phyloP scores from a whole-genome alignment of 2,113 vertebrate genomes.

The Dascyllus trimaculatus region DNA sequence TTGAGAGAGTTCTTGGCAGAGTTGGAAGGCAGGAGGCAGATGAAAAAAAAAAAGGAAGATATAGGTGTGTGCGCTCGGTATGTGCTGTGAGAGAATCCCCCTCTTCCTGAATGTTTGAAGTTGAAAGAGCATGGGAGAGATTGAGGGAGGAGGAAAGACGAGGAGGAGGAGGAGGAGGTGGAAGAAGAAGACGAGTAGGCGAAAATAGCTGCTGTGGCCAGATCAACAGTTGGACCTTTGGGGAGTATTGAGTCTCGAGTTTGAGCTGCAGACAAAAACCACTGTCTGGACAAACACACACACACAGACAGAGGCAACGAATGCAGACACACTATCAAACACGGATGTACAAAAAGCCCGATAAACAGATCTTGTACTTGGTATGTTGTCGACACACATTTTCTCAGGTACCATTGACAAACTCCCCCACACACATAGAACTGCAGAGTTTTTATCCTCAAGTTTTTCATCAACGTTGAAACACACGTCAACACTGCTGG shows the following conservation, averaged over 20 bases:
- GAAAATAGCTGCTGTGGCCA: constrained; percentile 64
- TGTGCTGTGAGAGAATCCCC: constrained; percentile 47
- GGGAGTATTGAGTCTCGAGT: constrained; percentile 54
- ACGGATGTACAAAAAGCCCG: constrained; percentile 14
- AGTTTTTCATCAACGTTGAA: too few relatives aligned
- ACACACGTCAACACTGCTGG: too few relatives aligned
- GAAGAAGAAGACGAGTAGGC: constrained; percentile 31
- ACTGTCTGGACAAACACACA: constrained; percentile 27
- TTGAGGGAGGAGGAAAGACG: constrained; percentile 50
- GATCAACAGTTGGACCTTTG: constrained; percentile 65
- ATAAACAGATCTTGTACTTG: constrained; percentile 36
- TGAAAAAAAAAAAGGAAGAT: constrained; percentile 11
- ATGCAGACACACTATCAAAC: not conserved
- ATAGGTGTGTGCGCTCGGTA: constrained; percentile 45
- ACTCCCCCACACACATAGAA: not conserved
- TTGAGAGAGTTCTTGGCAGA: constrained; percentile 52
- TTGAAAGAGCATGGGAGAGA: constrained; percentile 69
- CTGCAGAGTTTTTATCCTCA: not conserved
- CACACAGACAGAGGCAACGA: not conserved
- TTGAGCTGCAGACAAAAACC: constrained; percentile 39
- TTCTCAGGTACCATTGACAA: not conserved
- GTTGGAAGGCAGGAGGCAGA: constrained; percentile 47
- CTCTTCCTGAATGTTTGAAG: constrained; percentile 61
- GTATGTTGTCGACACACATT: constrained; percentile 29
- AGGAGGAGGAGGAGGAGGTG: constrained; percentile 20